phyloP scores from a whole-genome alignment of 2,113 vertebrate genomes.

The Hippocampus abdominalis region DNA sequence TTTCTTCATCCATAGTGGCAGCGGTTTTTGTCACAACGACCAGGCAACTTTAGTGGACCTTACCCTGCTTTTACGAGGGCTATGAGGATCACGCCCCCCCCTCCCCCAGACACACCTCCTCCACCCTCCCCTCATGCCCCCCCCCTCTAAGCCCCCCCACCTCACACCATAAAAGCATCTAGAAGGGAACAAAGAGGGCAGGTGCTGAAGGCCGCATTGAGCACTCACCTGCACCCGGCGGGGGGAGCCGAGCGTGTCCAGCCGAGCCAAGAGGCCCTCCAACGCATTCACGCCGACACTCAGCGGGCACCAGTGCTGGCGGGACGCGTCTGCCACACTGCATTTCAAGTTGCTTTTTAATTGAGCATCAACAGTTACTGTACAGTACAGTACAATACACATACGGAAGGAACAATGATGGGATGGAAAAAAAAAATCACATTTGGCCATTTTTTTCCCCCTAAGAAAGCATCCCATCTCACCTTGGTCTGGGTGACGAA shows the following conservation, averaged over 20 bases:
- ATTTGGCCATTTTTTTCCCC: no score
- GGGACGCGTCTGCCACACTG: neutral
- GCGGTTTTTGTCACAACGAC: conserved; percentile 65
- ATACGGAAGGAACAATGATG: neutral
- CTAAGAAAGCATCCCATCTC: no score
- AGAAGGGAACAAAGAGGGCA: conserved; percentile 72
- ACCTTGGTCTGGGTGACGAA: no score
- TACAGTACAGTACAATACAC: neutral
- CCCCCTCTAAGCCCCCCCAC: neutral
- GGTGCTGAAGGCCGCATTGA: conserved; percentile 70
- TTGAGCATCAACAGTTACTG: neutral
- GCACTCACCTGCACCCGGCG: conserved; percentile 76
- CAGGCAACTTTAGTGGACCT: conserved; percentile 66
- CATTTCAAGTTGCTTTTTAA: neutral
- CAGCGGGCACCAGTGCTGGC: conserved; percentile 19
- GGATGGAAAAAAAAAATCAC: neutral
- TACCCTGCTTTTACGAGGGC: conserved; percentile 67
- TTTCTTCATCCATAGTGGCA: conserved; percentile 38
- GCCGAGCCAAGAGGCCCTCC: conserved; percentile 66
- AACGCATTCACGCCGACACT: conserved; percentile 54
- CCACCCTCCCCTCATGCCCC: neutral
- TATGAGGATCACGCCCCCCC: conserved; percentile 40
- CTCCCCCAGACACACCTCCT: conserved; percentile 26
- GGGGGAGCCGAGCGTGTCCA: conserved; percentile 61
- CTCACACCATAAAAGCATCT: conserved; percentile 71